Evolutionary conservation across 2,113 vertebrate genomes (phyloP).

Genomic region (Globicephala melas): DNA sequence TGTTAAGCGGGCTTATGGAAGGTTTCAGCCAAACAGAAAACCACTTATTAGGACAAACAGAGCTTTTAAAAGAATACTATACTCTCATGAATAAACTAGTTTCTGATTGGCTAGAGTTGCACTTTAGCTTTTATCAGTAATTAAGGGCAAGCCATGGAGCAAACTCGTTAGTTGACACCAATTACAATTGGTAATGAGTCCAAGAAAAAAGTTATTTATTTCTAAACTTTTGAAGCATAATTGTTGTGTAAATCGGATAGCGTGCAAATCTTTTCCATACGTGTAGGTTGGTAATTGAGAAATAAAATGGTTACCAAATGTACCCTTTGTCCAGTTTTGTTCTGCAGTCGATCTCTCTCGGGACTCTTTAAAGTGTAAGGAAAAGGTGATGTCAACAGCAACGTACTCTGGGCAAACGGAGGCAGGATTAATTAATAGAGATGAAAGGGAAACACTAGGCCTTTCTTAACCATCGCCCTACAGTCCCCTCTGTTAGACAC

Average conservation of each 20-base stretch:
- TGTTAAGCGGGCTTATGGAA: constrained; percentile 78
- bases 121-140: constrained; percentile 87
- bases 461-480: constrained; percentile 80
- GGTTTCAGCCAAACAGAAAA: constrained; percentile 82
- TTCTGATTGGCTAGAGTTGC: constrained; percentile 85
- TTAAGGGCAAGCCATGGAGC: constrained; percentile 86
- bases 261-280: constrained; percentile 90
- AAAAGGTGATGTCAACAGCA: constrained; percentile 90
- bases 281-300: constrained; percentile 89
- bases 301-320: constrained; percentile 93
- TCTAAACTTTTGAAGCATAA: constrained; percentile 88
- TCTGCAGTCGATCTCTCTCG: constrained; percentile 84
- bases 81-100: constrained; percentile 83
- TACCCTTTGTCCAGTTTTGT: constrained; percentile 87
- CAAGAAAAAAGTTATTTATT: constrained; percentile 87
- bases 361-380: constrained; percentile 89
- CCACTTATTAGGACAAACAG: constrained; percentile 84
- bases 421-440: constrained; percentile 90
- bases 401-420: constrained; percentile 82
- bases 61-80: constrained; percentile 83
- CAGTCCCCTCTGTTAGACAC: constrained; percentile 76
- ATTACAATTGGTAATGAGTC: constrained; percentile 89
- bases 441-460: constrained; percentile 86
- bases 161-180: constrained; percentile 89
- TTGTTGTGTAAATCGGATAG: constrained; percentile 90